A percentile compares a stretch with the other conserved stretches of the same genome.
These are phyloP conservation scores for Chaetophractus vellerosus DNA, from an alignment of 2,797 vertebrate species.

Conservation along the genomic window DNA sequence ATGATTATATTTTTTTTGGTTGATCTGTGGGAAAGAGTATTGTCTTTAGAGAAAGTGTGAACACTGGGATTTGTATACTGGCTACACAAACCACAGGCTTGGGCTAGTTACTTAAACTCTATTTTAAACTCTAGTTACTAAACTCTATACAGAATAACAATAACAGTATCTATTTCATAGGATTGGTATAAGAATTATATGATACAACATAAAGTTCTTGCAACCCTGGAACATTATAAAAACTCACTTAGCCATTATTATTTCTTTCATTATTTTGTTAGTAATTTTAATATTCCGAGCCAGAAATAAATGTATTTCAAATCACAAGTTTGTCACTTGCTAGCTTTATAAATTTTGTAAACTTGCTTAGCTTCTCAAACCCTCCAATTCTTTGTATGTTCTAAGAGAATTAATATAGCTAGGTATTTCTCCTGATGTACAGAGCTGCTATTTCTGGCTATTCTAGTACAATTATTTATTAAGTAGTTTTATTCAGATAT, in stretches of 20 bases:
- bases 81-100: background rate
- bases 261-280: conserved; percentile 27
- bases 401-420: background rate
- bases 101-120: background rate
- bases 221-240: background rate
- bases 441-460: too few relatives aligned
- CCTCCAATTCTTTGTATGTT: background rate
- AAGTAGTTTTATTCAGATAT: too few relatives aligned
- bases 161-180: background rate
- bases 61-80: background rate
- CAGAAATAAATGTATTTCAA: conserved; percentile 21
- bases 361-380: background rate
- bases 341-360: conserved; percentile 1
- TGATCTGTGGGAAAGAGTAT: background rate
- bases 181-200: background rate
- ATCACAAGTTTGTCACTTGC: background rate
- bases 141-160: background rate
- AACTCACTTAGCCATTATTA: background rate
- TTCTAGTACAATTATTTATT: too few relatives aligned
- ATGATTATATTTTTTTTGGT: background rate
- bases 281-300: background rate
- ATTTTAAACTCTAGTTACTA: background rate
- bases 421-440: too few relatives aligned
- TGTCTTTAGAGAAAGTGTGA: background rate
- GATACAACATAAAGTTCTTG: background rate